Conservation (phyloP, 2,888 invertebrate genomes). For the Idaea aversata region DNA sequence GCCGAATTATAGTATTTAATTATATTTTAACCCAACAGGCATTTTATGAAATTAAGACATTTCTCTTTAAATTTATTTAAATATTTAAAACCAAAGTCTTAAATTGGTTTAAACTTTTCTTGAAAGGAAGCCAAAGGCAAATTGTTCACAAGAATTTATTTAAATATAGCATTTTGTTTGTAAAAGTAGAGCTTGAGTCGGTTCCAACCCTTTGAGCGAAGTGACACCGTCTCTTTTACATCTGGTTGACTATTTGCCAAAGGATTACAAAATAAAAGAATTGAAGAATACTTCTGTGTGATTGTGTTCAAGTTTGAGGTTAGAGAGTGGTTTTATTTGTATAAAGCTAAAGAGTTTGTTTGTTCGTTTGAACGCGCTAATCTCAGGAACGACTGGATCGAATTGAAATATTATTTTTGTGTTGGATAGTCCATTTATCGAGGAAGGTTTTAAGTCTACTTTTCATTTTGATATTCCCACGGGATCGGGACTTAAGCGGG, state of each 20-base stretch:
- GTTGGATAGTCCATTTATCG: too few species aligned
- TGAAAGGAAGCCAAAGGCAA: constrained; percentile 1
- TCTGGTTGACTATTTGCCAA: not conserved
- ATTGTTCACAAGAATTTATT: not conserved
- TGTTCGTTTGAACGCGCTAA: too few species aligned
- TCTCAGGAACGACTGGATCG: too few species aligned
- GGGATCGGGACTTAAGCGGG: too few species aligned
- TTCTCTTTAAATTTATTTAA: not conserved
- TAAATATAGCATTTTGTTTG: not conserved
- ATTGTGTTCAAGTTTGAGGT: not conserved
- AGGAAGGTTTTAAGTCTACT: too few species aligned
- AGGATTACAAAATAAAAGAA: not conserved
- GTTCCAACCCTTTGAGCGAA: not conserved
- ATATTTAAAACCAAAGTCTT: not conserved
- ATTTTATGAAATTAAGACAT: not conserved
- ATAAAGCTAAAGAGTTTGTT: too few species aligned
- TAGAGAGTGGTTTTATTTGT: not conserved
- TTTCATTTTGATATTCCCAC: too few species aligned
- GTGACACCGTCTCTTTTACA: constrained; percentile 1
- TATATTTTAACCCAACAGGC: too few species aligned
- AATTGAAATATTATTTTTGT: too few species aligned
- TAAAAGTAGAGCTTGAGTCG: not conserved
- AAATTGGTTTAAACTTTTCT: not conserved
- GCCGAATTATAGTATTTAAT: too few species aligned
- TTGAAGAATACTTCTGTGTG: not conserved